Percentiles rank a stretch among this genome's conserved stretches.
phyloP scores from a whole-genome alignment of 1,140 invertebrate species.

The Trichomalopsis sarcophagae region DNA sequence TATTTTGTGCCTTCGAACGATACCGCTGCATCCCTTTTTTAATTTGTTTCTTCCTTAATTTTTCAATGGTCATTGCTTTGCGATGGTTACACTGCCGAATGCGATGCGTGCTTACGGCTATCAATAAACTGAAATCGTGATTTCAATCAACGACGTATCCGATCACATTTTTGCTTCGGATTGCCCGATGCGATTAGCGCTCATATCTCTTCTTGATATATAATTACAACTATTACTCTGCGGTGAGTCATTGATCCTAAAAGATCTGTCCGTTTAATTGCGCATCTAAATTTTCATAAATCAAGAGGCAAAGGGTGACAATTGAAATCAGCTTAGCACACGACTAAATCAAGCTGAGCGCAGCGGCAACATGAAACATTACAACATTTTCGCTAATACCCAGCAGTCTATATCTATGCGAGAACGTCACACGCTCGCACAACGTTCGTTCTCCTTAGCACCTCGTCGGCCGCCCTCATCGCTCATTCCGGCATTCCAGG shows the following conservation, averaged over 20 bases:
- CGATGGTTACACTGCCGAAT: neutral
- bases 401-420: too few relatives aligned
- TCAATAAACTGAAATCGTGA: neutral
- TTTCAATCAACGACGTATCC: neutral
- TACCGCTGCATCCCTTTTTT: neutral
- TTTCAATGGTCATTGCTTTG: constrained; percentile 19
- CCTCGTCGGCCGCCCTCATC: neutral
- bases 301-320: too few relatives aligned
- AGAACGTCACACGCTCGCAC: neutral
- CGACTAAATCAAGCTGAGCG: neutral
- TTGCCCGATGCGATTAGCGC: too few relatives aligned
- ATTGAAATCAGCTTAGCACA: neutral
- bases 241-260: neutral
- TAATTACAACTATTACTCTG: neutral
- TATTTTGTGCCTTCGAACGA: neutral
- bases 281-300: too few relatives aligned
- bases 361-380: neutral
- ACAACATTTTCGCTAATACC: neutral
- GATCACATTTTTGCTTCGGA: neutral
- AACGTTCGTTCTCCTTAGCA: neutral
- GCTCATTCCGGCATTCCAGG: neutral
- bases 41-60: neutral
- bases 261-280: too few relatives aligned
- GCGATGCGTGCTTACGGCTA: neutral
- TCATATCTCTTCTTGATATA: neutral